These are phyloP conservation scores for Chroicocephalus ridibundus DNA, from an alignment of 2,113 vertebrate species.

Conservation along the genomic window DNA sequence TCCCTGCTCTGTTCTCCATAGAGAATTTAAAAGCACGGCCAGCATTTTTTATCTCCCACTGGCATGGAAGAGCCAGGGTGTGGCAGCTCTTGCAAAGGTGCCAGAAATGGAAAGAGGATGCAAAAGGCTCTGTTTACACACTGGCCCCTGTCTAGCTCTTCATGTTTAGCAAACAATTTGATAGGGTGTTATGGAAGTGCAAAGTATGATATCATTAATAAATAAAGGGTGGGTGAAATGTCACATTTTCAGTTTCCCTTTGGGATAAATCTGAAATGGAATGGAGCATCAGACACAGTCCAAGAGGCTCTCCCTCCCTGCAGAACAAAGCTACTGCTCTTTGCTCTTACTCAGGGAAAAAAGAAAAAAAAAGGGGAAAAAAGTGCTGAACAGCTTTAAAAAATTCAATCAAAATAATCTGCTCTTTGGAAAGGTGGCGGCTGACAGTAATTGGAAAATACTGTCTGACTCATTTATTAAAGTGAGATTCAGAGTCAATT, in stretches of 20 bases:
- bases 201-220: constrained; percentile 48
- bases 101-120: neutral
- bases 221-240: constrained; percentile 31
- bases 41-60: neutral
- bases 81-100: neutral
- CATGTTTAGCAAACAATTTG: constrained; percentile 4
- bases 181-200: constrained; percentile 26
- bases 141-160: neutral
- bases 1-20: neutral
- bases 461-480: constrained; percentile 81
- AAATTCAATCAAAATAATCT: constrained; percentile 78
- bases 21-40: neutral
- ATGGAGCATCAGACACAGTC: constrained; percentile 19
- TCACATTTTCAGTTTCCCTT: constrained; percentile 48
- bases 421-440: constrained; percentile 75
- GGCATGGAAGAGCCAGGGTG: neutral
- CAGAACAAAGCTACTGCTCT: constrained; percentile 41
- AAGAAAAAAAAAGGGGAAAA: neutral
- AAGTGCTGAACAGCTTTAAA: constrained; percentile 70
- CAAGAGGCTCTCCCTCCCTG: neutral
- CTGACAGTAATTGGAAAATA: constrained; percentile 81
- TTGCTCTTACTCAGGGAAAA: neutral
- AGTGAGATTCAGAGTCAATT: constrained; percentile 80
- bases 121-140: constrained; percentile 6
- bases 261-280: constrained; percentile 48